Evolutionary conservation across 1,140 invertebrate species (phyloP), one percentile per base, ranked within the genome.

Genomic region (Scaptomyza graminum): DNA sequence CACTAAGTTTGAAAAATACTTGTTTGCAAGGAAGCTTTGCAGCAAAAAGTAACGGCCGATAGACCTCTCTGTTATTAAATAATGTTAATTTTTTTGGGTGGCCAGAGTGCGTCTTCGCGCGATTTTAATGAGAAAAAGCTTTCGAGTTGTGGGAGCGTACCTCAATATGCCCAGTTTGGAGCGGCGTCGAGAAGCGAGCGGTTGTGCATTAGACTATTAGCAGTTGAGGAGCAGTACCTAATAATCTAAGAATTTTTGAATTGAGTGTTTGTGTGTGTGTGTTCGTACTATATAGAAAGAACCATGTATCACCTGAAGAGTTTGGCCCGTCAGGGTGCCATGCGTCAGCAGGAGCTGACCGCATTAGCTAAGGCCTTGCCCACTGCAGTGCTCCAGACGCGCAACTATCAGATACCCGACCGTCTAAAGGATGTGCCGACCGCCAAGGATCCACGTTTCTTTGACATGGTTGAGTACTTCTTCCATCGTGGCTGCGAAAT

Each of bases 401-500:
- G 94, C 7, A 75, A 92, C 55, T 96, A 95, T 92, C 94, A 96
- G 90, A 97, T 98, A 72, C 97, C 97, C 11, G 97, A 98, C 37
- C 94, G 95, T 83, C 93, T 98, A 5, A 94, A 95, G 85, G 95
- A 96, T 87, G 95, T 98, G 57, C 95, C 96, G 2, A 95, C 94
- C 12, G 94, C 94, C 3, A 93, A 94, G 93, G 91, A 94, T 84
- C 96, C 96, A 0, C 94, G 94, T 69, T 98, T 98, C 93, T 98
- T 98, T 92, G 96, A 98, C 92, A 98, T 98, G 97, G 97, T 98
- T 44, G 97, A 98, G 84, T 98, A 97, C 90, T 98, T 98, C 93
- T 98, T 98, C 92, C 97, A 98, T 90, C 94, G 96, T 57, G 96
- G 96, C 12, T 98, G 97, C 92, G 95, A 95, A 90, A 94, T 98